phyloP scores from a whole-genome alignment of 2,797 vertebrate species.

The Pseudochromis fuscus region DNA sequence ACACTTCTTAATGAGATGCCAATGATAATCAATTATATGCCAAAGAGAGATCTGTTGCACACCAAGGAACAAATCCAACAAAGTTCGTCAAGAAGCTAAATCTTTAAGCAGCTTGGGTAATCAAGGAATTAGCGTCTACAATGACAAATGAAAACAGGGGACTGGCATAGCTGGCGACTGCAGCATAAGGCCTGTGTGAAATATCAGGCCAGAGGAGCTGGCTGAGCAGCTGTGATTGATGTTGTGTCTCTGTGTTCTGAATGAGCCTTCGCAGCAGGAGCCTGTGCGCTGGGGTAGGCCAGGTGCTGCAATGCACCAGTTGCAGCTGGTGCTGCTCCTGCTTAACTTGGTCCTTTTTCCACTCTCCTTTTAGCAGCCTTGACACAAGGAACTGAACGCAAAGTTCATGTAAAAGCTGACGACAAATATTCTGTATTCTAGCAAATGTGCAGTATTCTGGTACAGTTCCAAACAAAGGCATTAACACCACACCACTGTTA shows the following conservation, averaged over 20 bases:
- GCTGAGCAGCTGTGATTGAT: constrained; percentile 76
- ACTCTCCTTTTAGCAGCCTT: constrained; percentile 25
- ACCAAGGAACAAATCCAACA: constrained; percentile 31
- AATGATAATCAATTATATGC: neutral
- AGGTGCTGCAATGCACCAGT: constrained; percentile 86
- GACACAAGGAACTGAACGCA: constrained; percentile 10
- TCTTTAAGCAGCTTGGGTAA: constrained; percentile 42
- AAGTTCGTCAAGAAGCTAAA: constrained; percentile 31
- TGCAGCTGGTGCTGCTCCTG: constrained; percentile 63
- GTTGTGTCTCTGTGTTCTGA: constrained; percentile 73
- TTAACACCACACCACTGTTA: neutral
- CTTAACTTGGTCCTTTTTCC: constrained; percentile 47
- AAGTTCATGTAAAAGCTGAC: neutral
- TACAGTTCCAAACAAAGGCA: neutral
- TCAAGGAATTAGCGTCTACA: constrained; percentile 49
- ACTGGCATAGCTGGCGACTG: constrained; percentile 57
- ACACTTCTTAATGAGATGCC: neutral
- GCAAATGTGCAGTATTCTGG: neutral
- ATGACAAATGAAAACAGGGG: constrained; percentile 61
- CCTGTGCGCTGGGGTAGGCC: constrained; percentile 53
- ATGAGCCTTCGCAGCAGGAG: constrained; percentile 77
- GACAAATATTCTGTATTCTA: neutral
- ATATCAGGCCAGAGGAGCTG: constrained; percentile 55
- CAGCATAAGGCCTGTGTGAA: constrained; percentile 56
- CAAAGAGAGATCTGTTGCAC: constrained; percentile 9